phyloP scores from a whole-genome alignment of 2,888 invertebrate species.

The Bugula neritina region DNA sequence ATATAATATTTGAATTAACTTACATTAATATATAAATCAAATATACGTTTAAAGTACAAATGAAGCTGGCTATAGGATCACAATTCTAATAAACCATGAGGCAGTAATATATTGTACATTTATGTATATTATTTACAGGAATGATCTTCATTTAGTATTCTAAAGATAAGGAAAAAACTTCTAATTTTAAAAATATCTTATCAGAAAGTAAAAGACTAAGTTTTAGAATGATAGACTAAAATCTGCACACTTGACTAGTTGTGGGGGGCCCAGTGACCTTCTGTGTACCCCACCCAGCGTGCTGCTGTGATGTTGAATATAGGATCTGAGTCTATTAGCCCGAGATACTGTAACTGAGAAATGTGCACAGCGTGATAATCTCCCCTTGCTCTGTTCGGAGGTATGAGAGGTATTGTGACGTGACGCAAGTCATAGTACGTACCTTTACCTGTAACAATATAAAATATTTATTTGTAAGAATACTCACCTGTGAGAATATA shows the following conservation, averaged over 20 bases:
- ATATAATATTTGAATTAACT: no score
- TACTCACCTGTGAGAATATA: no score
- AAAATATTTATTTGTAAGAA: neutral
- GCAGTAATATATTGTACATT: no score
- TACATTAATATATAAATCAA: no score
- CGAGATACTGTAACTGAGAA: constrained; percentile 75
- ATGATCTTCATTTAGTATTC: no score
- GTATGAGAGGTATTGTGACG: constrained; percentile 64
- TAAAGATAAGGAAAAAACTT: no score
- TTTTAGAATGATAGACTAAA: neutral
- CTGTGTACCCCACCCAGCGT: constrained; percentile 91
- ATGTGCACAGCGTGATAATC: constrained; percentile 98
- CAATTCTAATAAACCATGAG: no score
- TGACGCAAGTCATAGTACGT: constrained; percentile 94
- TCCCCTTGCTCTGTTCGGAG: constrained; percentile 87
- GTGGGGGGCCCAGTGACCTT: constrained; percentile 85
- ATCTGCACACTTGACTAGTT: constrained; percentile 69
- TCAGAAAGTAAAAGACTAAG: neutral
- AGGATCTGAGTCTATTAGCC: constrained; percentile 70
- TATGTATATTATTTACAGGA: no score
- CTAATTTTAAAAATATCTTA: no score
- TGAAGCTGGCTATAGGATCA: no score
- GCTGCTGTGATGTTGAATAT: constrained; percentile 76
- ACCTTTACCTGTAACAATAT: constrained; percentile 88
- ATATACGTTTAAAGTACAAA: no score